Base-by-base conservation (phyloP, 2,113 vertebrate species). In the Dermatemys mawii region DNA sequence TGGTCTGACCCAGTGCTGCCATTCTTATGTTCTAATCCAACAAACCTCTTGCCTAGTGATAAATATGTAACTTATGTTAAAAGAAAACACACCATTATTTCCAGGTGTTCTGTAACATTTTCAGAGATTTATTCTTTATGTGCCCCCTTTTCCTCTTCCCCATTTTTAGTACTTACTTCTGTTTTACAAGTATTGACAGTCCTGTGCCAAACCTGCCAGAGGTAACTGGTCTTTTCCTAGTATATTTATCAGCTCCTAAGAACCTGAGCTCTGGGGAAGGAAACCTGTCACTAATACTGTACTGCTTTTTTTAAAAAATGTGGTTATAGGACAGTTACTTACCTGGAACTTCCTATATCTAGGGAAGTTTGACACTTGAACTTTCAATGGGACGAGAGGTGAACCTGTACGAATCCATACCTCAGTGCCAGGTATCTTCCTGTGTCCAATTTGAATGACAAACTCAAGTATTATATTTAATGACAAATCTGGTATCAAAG, bases 131-230 rank as follows among this genome's bases (percentile, higher is more conserved):
- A 80, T n/a, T 48, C 1, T 4, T 29, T 86, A 54, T 86, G 41
- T 44, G 67, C 81, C 17, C 8, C 11, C 5, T n/a, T n/a, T n/a
- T 32, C 14, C 49, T n/a, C 86, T 44, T 87, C 83, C 35, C 4
- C 44, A n/a, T 16, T 19, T 81, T 38, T 14, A 60, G 49, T 60
- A 11, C 10, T 4, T 49, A 32, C 6, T 22, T 73, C 70, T 88
- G 53, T 50, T 19, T 0, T 48, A 44, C 54, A 50, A n/a, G 86
- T 90, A 38, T 70, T 80, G 48, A 38, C 80, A 46, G 29, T 46
- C 41, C 44, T 0, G 0, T 48, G 14, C 17, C 50, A 48, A 27
- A 0, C 32, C 35, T 63, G 60, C 29, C 60, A 63, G 32, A 63
- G 60, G 32, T 35, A 63, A 8, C 14, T 63, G 6, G 60, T 80